Conservation (phyloP, 2,113 vertebrate species). For the Brachyhypopomus occidentalis region DNA sequence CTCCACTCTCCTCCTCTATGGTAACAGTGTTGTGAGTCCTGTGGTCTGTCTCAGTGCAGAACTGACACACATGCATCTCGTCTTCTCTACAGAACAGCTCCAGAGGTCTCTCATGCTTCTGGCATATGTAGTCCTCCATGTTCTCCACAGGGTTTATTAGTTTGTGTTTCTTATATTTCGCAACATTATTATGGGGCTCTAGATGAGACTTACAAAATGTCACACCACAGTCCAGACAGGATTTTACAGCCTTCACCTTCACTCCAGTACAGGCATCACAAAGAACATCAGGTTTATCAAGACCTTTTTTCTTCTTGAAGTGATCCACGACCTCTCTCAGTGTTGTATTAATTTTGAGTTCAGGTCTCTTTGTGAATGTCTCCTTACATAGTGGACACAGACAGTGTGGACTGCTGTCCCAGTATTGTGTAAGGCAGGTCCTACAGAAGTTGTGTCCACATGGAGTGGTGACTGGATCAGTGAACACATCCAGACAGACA, state of each 20-base stretch:
- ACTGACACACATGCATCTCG: conserved; percentile 63
- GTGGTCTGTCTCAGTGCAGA: conserved; percentile 67
- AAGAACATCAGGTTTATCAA: conserved; percentile 40
- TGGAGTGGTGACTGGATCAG: conserved; percentile 22
- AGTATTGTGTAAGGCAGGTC: conserved; percentile 29
- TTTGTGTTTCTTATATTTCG: conserved; percentile 64
- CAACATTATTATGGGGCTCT: conserved; percentile 64
- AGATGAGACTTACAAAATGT: conserved; percentile 71
- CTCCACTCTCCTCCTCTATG: conserved; percentile 61
- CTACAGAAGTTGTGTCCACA: conserved; percentile 47
- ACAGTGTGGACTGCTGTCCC: conserved; percentile 22
- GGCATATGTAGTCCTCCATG: conserved; percentile 65
- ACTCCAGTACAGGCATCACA: conserved; percentile 66
- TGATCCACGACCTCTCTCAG: too few relatives aligned
- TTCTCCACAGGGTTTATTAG: conserved; percentile 67
- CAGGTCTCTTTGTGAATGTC: background rate
- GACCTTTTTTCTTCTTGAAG: too few relatives aligned
- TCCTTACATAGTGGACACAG: conserved; percentile 31
- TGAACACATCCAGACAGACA: conserved; percentile 33
- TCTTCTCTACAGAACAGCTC: conserved; percentile 68
- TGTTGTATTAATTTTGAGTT: conserved; percentile 28
- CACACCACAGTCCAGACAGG: conserved; percentile 66
- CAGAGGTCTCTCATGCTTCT: conserved; percentile 61
- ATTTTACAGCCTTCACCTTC: conserved; percentile 63
- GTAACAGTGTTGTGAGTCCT: conserved; percentile 58